Evolutionary conservation across 2,888 invertebrate genomes (phyloP), one percentile per base, ranked within the genome.

Genomic region (Mythimna pallens): DNA sequence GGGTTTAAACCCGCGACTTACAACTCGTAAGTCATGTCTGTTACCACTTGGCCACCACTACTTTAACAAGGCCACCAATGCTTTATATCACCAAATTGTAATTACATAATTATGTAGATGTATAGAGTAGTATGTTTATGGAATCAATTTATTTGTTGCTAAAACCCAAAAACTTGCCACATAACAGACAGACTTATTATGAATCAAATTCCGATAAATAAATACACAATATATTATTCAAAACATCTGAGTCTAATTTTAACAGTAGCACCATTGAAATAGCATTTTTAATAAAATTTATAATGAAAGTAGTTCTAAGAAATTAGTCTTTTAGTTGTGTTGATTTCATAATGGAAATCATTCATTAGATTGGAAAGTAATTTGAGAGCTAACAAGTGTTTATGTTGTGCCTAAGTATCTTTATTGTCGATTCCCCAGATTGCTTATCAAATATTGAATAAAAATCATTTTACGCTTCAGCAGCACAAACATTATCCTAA

Each of bases 201-300:
- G 20, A 34, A n/a, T 4, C 7, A 6, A 14, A 20, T 3, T 70
- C 20, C 10, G 14, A 10, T 40, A 40, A 36, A 59, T 57, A 55
- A 25, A 25, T 12, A 40, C 9, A 20, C 52, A n/a, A 10, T 20
- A 14, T 14, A 57, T 62, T 52, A 79, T 73, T 79, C 63, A 34
- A 69, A 73, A 68, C 58, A 65, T 79, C 58, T 62, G 22, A 40
- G 36, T 52, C 47, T n/a, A 34, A 58, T 64, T 68, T 67, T 5
- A 25, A 22, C 69, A 68, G 30, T 17, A 43, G 83, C 79, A 71
- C 72, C 43, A 69, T 78, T 70, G 30, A 65, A 78, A 66, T 79
- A 65, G 14, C 25, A 40, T 63, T 17, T 36, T 52, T 69, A 52
- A 72, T 17, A 59, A 55, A 50, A 25, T 4, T 40, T 57, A 12